phyloP scores from a whole-genome alignment of 2,888 invertebrate genomes.

The Eristalis pertinax region DNA sequence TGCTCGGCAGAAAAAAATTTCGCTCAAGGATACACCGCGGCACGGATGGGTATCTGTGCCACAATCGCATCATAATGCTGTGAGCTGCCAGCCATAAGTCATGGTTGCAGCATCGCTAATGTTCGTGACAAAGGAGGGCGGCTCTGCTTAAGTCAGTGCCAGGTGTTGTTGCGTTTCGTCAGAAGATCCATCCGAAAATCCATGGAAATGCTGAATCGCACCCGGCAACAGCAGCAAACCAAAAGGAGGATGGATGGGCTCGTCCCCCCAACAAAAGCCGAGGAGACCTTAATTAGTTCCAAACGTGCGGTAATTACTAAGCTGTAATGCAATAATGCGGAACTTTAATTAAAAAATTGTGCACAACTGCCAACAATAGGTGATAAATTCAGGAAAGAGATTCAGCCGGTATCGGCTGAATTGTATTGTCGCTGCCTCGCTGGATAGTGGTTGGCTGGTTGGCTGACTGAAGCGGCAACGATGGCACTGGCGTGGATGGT shows the following conservation, averaged over 20 bases:
- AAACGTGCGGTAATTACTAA: constrained; percentile 56
- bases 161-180: constrained; percentile 5
- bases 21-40: constrained; percentile 19
- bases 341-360: constrained; percentile 70
- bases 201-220: constrained; percentile 7
- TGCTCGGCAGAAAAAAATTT: neutral
- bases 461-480: neutral
- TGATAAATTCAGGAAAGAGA: constrained; percentile 57
- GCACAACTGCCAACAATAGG: constrained; percentile 56
- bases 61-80: neutral
- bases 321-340: constrained; percentile 62
- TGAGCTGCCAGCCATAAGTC: neutral
- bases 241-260: constrained; percentile 21
- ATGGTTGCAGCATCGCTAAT: constrained; percentile 32
- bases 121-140: neutral
- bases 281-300: constrained; percentile 62
- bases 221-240: neutral
- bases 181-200: constrained; percentile 13
- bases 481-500: neutral
- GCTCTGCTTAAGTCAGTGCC: neutral
- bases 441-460: neutral
- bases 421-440: constrained; percentile 30
- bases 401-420: constrained; percentile 36
- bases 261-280: constrained; percentile 17
- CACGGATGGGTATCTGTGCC: neutral